Conservation (phyloP, 2,797 vertebrate genomes). For the Nannoperca australis region DNA sequence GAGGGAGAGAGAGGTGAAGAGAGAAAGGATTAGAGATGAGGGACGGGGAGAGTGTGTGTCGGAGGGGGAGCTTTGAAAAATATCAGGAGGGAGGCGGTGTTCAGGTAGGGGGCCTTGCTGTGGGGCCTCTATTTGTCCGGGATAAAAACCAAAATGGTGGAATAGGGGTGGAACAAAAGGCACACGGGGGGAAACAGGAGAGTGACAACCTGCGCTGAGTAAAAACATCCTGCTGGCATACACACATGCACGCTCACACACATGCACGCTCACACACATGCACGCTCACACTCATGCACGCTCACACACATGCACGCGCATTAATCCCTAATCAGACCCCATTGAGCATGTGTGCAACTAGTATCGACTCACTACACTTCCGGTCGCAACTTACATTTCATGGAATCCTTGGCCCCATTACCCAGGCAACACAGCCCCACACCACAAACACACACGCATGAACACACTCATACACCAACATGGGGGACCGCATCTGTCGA, state of each 20-base stretch:
- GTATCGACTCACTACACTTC: conserved; percentile 59
- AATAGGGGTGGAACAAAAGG: conserved; percentile 69
- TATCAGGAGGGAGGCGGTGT: conserved; percentile 43
- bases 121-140: conserved; percentile 69
- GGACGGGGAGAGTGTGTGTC: conserved; percentile 21
- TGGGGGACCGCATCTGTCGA: conserved; percentile 67
- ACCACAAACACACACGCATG: conserved; percentile 21
- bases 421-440: conserved; percentile 64
- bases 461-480: conserved; percentile 23
- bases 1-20: neutral
- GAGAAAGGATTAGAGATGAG: conserved; percentile 11
- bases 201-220: conserved; percentile 74
- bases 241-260: neutral
- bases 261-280: conserved; percentile 10
- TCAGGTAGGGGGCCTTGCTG: conserved; percentile 71
- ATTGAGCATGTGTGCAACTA: conserved; percentile 31
- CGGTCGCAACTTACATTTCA: conserved; percentile 66
- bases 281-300: neutral
- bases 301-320: conserved; percentile 13
- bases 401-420: conserved; percentile 60
- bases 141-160: conserved; percentile 78
- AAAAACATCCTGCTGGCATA: conserved; percentile 67
- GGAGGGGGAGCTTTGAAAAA: conserved; percentile 52
- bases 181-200: conserved; percentile 60
- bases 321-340: conserved; percentile 66